Percentiles rank a stretch among this genome's conserved stretches.
Conservation (phyloP, 2,113 vertebrate species). For the Xiphophorus couchianus region DNA sequence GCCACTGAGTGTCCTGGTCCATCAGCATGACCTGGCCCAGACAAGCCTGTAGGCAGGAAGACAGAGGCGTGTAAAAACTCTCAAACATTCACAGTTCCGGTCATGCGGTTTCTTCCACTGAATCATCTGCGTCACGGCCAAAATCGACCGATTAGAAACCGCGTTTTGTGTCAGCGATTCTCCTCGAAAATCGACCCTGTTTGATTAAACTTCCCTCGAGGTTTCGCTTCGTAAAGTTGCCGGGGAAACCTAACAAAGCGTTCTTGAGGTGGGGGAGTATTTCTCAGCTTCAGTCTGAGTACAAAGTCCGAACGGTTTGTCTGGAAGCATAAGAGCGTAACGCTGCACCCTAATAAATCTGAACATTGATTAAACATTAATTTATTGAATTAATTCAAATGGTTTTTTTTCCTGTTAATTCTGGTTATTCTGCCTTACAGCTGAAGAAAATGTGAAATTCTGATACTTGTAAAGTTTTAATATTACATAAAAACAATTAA, state of each 20-base stretch:
- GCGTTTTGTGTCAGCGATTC: background rate
- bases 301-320: constrained; percentile 11
- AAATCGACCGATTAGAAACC: background rate
- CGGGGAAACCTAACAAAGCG: constrained; percentile 44
- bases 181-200: constrained; percentile 10
- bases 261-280: background rate
- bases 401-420: no score
- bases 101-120: background rate
- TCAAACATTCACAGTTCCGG: background rate
- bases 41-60: constrained; percentile 12
- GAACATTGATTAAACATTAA: background rate
- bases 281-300: no score
- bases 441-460: no score
- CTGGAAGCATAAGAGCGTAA: background rate
- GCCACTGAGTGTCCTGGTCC: constrained; percentile 85
- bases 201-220: constrained; percentile 5
- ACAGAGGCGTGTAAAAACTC: background rate
- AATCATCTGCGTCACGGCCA: background rate
- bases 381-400: background rate
- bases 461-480: no score
- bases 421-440: no score
- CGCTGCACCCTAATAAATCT: background rate
- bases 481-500: no score
- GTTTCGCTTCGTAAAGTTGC: constrained; percentile 25
- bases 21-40: constrained; percentile 77